Evolutionary conservation across 2,888 invertebrate species (phyloP), one percentile per base, ranked within the genome.

Genomic region (Morpho helenor): DNA sequence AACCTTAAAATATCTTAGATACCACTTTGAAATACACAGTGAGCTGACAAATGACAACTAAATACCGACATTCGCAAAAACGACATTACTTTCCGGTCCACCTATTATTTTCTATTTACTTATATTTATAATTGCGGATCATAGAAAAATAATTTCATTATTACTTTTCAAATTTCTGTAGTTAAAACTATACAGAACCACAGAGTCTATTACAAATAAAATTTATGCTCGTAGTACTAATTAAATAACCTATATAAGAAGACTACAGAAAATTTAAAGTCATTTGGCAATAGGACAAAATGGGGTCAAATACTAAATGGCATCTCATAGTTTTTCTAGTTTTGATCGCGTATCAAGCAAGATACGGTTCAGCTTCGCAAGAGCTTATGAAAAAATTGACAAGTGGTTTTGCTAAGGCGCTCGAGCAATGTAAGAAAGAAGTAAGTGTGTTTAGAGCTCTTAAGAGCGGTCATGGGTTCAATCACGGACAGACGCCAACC

Each of bases 361-460:
- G 62, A 5, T 51, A 43, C n/a, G 72, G 59, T 3, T 43, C 49
- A 2, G 55, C 75, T 0, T 87, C 88, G 0, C 73, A 82, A 55
- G 84, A 87, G 49, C 46, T 89, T 3, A 68, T 89, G 71, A 72
- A 75, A 52, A 82, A 83, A 31, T 55, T 89, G 59, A 75, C 82
- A 0, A 63, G 66, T 1, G 80, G 82, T 0, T 88, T 89, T 52
- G 58, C 69, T 0, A 73, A 73, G 39, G 79, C 70, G 2, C 45
- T 86, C 43, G 76, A 83, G 0, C 65, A 75, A 7, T 89, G 89
- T 64, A 84, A 81, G 61, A 69, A 65, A 52, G 85, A 88, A 77
- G 89, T 88, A 65, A 71, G 67, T 64, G 16, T 16, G 16, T 16
- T 16, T 16, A 16, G 16, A 16, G 16, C 1, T 31, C 31, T 31